Evolutionary conservation across 1,140 invertebrate species (phyloP).

Genomic region (Kradibia gibbosae): DNA sequence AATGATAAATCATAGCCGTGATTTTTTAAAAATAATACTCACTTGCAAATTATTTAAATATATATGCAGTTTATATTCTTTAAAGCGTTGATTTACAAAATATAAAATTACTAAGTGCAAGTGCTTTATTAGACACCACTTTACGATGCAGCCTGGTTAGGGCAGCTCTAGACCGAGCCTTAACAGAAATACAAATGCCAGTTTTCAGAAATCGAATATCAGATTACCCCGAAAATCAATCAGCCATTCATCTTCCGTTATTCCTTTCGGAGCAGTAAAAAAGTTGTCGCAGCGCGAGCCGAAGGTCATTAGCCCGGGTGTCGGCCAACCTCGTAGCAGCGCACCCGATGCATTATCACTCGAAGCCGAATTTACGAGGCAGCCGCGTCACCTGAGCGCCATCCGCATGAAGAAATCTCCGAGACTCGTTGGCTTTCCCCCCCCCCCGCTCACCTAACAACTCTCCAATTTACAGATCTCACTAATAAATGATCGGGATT

Average conservation of each 20-base stretch:
- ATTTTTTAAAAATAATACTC: neutral
- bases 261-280: no score
- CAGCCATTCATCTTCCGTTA: no score
- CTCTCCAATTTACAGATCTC: no score
- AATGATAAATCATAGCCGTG: neutral
- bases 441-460: neutral
- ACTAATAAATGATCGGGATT: conserved; percentile 14
- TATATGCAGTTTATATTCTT: no score
- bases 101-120: no score
- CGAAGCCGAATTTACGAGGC: neutral
- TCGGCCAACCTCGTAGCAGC: neutral
- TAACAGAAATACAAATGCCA: no score
- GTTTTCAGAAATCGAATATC: neutral
- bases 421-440: neutral
- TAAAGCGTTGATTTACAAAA: no score
- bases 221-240: neutral
- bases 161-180: no score
- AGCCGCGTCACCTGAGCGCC: neutral
- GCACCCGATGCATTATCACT: neutral
- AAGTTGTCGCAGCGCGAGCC: no score
- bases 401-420: neutral
- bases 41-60: neutral
- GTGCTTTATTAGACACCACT: no score
- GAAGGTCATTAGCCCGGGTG: no score
- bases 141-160: no score